A percentile compares a stretch with the other conserved stretches of the same genome.
These are phyloP conservation scores for Ovis canadensis DNA, from an alignment of 2,113 vertebrate species.

Conservation along the genomic window DNA sequence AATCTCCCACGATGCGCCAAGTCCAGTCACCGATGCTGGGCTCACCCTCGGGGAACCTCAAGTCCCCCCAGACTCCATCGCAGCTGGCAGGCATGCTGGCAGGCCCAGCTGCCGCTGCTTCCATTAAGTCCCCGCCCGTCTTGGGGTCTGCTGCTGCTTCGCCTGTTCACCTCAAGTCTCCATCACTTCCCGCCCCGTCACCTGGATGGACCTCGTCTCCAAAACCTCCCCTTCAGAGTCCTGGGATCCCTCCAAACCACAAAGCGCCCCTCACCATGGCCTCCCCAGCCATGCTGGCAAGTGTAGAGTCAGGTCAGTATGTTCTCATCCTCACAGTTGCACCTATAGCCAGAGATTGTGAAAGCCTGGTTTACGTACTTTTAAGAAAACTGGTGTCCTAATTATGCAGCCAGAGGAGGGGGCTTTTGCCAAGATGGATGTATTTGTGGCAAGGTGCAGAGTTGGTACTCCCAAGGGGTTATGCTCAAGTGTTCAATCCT, in stretches of 20 bases:
- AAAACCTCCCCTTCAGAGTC: constrained; percentile 97
- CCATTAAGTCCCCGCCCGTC: constrained; percentile 97
- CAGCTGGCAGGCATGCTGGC: constrained; percentile 97
- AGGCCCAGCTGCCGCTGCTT: constrained; percentile 90
- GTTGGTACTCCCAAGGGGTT: not conserved
- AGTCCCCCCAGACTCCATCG: constrained; percentile 97
- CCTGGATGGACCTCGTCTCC: constrained; percentile 98
- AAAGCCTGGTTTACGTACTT: not conserved
- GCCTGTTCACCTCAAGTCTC: constrained; percentile 99
- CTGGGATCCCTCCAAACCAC: constrained; percentile 93
- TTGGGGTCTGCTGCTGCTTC: constrained; percentile 98
- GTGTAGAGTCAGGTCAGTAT: constrained; percentile 90
- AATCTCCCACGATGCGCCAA: constrained; percentile 96
- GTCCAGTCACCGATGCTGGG: constrained; percentile 99
- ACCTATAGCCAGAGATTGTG: not conserved
- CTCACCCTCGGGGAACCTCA: constrained; percentile 97
- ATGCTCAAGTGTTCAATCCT: not conserved
- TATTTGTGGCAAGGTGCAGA: not conserved
- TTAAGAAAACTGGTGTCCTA: not conserved
- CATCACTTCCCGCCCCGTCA: constrained; percentile 96
- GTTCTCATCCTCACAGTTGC: not conserved
- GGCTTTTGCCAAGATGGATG: not conserved
- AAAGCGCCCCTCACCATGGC: constrained; percentile 94
- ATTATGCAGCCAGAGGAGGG: not conserved
- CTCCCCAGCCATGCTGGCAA: constrained; percentile 96